These are phyloP conservation scores for Stramonita haemastoma DNA, from an alignment of 2,888 invertebrate species.

Conservation along the genomic window DNA sequence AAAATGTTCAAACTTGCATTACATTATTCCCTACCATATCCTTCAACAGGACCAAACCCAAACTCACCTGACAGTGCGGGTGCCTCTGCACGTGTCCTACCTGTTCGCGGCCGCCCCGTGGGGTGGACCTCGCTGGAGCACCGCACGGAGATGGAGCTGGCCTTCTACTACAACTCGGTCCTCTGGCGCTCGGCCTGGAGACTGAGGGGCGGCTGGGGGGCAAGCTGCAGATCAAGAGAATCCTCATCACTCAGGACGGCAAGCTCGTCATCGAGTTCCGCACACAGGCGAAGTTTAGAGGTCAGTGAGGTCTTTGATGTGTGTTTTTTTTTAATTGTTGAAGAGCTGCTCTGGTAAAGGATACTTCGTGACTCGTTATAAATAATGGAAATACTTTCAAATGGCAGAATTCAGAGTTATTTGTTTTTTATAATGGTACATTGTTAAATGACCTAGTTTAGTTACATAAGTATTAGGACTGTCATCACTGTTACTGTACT, in stretches of 20 bases:
- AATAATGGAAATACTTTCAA: too few species aligned
- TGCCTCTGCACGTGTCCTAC: slow-evolving; percentile 78
- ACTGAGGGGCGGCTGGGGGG: slow-evolving; percentile 70
- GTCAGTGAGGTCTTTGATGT: slow-evolving; percentile 54
- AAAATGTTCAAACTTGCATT: too few species aligned
- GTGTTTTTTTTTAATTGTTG: too few species aligned
- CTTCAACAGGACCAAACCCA: slow-evolving; percentile 62
- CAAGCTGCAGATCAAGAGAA: slow-evolving; percentile 69
- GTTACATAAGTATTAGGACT: too few species aligned
- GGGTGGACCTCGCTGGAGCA: slow-evolving; percentile 79
- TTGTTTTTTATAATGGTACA: too few species aligned
- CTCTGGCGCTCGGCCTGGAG: slow-evolving; percentile 76
- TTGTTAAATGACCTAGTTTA: too few species aligned
- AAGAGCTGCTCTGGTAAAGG: too few species aligned
- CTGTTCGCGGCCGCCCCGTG: slow-evolving; percentile 75
- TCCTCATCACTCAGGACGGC: slow-evolving; percentile 75
- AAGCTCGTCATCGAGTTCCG: slow-evolving; percentile 77
- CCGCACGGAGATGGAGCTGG: slow-evolving; percentile 77
- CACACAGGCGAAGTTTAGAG: slow-evolving; percentile 77
- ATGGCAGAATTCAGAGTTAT: too few species aligned
- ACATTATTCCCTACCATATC: not conserved
- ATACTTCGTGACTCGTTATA: too few species aligned
- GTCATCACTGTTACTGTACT: too few species aligned
- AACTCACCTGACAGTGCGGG: slow-evolving; percentile 75
- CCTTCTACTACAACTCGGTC: slow-evolving; percentile 77